Conservation (phyloP, 2,888 invertebrate species). For the Deroplatys truncata region DNA sequence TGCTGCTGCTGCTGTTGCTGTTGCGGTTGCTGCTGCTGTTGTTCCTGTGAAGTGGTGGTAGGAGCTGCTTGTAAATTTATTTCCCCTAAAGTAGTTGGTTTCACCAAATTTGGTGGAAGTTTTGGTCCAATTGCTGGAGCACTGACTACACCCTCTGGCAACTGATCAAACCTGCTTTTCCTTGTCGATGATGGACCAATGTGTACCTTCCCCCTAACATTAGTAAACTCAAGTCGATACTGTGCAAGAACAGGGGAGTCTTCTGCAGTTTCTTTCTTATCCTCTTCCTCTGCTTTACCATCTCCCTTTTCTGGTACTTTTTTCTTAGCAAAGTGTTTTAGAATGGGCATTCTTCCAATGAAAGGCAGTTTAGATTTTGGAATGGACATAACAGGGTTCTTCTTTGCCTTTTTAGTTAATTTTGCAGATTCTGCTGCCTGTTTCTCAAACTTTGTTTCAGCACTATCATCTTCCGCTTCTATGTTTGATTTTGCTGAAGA, state of each 20-base stretch:
- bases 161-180: not conserved
- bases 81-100: not conserved
- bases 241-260: conserved; percentile 3
- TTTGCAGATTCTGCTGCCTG: conserved; percentile 38
- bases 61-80: not conserved
- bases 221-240: not conserved
- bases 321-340: conserved; percentile 52
- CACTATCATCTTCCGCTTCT: conserved; percentile 31
- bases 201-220: not conserved
- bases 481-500: not conserved
- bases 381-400: conserved; percentile 38
- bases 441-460: conserved; percentile 42
- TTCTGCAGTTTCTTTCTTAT: conserved; percentile 19
- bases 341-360: conserved; percentile 81
- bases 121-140: not conserved
- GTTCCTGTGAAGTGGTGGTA: not conserved
- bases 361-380: conserved; percentile 72
- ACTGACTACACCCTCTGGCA: not conserved
- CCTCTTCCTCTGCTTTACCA: not conserved
- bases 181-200: not conserved
- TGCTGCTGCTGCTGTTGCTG: conserved; percentile 8
- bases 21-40: conserved; percentile 6
- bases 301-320: conserved; percentile 42
- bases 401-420: conserved; percentile 36
- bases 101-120: not conserved